These are phyloP conservation scores for Virgularia gustaviana DNA, from an alignment of 92 coral and sea anemone species.

Conservation along the genomic window DNA sequence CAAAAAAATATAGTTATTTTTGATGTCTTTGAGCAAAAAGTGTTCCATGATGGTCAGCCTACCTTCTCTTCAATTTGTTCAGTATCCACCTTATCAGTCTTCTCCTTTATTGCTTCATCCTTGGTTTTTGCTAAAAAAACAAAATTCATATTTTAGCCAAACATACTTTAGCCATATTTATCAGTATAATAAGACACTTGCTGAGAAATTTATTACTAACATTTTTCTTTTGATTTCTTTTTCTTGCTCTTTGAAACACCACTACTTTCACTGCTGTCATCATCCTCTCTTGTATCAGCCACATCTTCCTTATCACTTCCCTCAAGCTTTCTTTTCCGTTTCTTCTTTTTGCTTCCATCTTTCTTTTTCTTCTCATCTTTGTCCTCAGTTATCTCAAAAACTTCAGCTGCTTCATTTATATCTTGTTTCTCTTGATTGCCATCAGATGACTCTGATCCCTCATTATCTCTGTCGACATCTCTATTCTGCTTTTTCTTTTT, in stretches of 20 bases:
- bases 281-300: too few species aligned
- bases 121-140: too few species aligned
- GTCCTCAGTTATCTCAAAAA: background rate
- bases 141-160: too few species aligned
- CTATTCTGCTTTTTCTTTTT: slow-evolving; percentile 13
- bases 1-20: too few species aligned
- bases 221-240: background rate
- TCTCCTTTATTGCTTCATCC: background rate
- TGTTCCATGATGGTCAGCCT: too few species aligned
- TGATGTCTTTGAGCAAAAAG: too few species aligned
- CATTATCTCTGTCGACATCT: background rate
- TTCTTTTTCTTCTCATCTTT: background rate
- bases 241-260: background rate
- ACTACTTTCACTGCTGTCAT: too few species aligned
- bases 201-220: too few species aligned
- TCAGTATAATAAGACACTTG: too few species aligned
- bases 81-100: background rate
- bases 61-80: background rate
- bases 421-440: background rate
- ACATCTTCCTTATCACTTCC: background rate
- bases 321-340: background rate
- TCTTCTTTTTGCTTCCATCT: background rate
- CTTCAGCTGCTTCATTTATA: background rate
- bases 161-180: too few species aligned
- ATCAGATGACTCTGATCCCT: background rate